Base-by-base conservation (phyloP, 2,113 vertebrate species). In the Perca schrenkii region DNA sequence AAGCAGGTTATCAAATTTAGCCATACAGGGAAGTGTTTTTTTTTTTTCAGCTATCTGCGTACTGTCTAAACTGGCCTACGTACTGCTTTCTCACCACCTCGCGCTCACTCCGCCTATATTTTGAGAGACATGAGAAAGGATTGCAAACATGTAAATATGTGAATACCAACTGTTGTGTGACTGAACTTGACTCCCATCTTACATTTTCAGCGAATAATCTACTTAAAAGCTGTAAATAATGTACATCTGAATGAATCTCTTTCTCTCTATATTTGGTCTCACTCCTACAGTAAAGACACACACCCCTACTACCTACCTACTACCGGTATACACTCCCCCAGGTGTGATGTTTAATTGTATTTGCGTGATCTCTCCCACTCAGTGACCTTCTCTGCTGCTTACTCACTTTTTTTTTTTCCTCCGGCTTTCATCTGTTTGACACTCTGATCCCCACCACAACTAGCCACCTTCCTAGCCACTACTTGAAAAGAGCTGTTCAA, bases 401-500 rank as follows among this genome's bases (percentile, higher is more conserved):
- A 79, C 46, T 88, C 62, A 28, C 49, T 53, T 43, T 75, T 34
- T 74, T 74, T 25, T 25, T 57, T 5, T 8, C 67, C 71, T 53
- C 17, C 10, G 34, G 43, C 53, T 58, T 61, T 66, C 46, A 61
- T 73, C 50, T 60, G 73, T 56, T 64, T 76, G 40, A 65, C 74
- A 66, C 56, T 52, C 58, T 10, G 22, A 61, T 83, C 72, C 28
- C 40, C 52, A 60, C 79, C 28, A 56, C 46, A 74, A 2, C 52
- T 15, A 31, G 17, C 60, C 83, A 76, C 77, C 68, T 62, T 46
- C 46, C 12, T 11, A n/a, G 49, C 43, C 63, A 60, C 72, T 69
- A 74, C 43, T 73, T 87, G 22, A 79, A 85, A 68, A 65, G 34
- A 66, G 31, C 40, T 17, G 46, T 22, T 83, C 8, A 64, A 65